Conservation (phyloP, 2,797 vertebrate genomes). For the Sciaenops ocellatus region DNA sequence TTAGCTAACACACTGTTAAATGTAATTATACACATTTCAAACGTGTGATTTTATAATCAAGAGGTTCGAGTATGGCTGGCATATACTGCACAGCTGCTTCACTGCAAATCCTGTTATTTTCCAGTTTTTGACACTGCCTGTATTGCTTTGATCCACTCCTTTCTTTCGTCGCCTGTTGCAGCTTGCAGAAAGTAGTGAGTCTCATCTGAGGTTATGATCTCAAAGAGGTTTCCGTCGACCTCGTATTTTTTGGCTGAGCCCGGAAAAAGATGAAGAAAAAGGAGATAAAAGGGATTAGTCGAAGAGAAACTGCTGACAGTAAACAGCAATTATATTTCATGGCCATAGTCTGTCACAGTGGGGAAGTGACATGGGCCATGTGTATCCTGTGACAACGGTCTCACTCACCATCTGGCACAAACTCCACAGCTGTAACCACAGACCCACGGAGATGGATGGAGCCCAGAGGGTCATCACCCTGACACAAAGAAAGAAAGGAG, state of each 20-base stretch:
- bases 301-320: conserved; percentile 21
- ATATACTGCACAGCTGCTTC: conserved; percentile 7
- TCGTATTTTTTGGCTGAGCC: conserved; percentile 90
- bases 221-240: conserved; percentile 92
- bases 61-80: neutral
- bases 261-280: neutral
- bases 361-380: neutral
- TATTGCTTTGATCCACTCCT: conserved; percentile 95
- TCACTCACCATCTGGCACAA: conserved; percentile 90
- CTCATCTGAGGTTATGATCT: conserved; percentile 97
- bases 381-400: conserved; percentile 6
- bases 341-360: conserved; percentile 13
- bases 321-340: conserved; percentile 24
- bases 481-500: neutral
- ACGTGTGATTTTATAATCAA: neutral
- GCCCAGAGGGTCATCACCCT: conserved; percentile 93
- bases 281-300: neutral
- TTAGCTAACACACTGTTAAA: neutral
- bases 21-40: neutral
- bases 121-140: conserved; percentile 91
- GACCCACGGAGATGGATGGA: conserved; percentile 93
- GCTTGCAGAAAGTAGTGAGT: conserved; percentile 94
- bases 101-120: conserved; percentile 85
- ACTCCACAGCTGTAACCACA: conserved; percentile 94
- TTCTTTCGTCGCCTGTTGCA: conserved; percentile 90